phyloP scores from a whole-genome alignment of 2,888 invertebrate species.

The Gymnoscelis rufifasciata region DNA sequence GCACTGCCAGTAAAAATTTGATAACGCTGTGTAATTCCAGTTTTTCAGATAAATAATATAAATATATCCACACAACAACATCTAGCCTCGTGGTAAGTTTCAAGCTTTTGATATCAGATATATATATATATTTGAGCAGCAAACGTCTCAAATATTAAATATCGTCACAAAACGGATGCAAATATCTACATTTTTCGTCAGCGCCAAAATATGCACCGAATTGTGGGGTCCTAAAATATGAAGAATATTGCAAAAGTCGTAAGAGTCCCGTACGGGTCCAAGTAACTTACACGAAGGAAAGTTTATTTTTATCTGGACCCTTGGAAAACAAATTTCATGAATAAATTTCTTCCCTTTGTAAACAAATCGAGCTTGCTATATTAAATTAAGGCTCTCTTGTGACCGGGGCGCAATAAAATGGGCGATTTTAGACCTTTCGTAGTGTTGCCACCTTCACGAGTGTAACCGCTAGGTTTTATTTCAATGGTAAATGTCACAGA shows the following conservation, averaged over 20 bases:
- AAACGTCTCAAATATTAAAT: no score
- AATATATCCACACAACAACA: no score
- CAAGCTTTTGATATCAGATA: no score
- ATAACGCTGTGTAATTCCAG: no score
- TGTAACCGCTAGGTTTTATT: not conserved
- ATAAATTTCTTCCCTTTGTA: slow-evolving; percentile 76
- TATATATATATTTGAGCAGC: no score
- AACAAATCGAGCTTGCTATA: slow-evolving; percentile 74
- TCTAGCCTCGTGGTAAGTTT: no score
- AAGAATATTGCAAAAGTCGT: slow-evolving; percentile 45
- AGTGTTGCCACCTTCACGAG: slow-evolving; percentile 20
- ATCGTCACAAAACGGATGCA: no score
- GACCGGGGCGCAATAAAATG: slow-evolving; percentile 58
- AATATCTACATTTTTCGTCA: no score
- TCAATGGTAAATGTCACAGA: no score
- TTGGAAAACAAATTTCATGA: slow-evolving; percentile 75
- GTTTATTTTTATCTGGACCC: slow-evolving; percentile 67
- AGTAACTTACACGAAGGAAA: slow-evolving; percentile 60
- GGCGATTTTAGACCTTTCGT: slow-evolving; percentile 40
- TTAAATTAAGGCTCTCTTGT: slow-evolving; percentile 67
- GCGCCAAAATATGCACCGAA: slow-evolving; percentile 7
- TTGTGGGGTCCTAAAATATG: slow-evolving; percentile 33
- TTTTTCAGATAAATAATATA: no score
- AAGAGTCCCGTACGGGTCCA: slow-evolving; percentile 34
- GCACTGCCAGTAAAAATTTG: no score